phyloP scores from a whole-genome alignment of 2,888 invertebrate species.

The Chamaedrilus cognettii region DNA sequence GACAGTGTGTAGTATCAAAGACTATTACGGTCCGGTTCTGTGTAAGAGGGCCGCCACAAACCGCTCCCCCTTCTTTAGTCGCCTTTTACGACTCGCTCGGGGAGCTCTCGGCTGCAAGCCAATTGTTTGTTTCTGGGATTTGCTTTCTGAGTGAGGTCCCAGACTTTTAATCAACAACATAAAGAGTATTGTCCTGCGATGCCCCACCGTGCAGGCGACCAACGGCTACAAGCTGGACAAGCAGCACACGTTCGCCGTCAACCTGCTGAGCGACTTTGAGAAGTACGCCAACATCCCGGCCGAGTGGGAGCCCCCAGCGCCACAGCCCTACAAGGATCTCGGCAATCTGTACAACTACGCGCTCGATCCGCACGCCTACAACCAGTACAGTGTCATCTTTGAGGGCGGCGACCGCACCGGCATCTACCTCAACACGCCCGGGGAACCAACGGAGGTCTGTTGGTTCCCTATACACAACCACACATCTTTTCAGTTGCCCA shows the following conservation, averaged over 20 bases:
- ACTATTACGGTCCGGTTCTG: too few relatives aligned
- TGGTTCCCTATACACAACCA: too few relatives aligned
- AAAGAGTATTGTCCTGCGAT: constrained; percentile 87
- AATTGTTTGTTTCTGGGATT: too few relatives aligned
- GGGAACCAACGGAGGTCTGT: constrained; percentile 72
- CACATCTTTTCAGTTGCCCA: too few relatives aligned
- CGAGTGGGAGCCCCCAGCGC: constrained; percentile 89
- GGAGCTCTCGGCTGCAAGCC: too few relatives aligned
- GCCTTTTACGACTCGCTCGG: too few relatives aligned
- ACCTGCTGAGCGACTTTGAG: constrained; percentile 92
- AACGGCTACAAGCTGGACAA: constrained; percentile 96
- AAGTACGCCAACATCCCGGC: constrained; percentile 71
- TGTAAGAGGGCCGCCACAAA: too few relatives aligned
- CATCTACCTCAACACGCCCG: constrained; percentile 86
- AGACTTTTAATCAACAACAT: too few relatives aligned
- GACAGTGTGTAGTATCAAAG: too few relatives aligned
- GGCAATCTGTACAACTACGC: constrained; percentile 90
- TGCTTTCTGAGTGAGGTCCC: too few relatives aligned
- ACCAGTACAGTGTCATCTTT: constrained; percentile 89
- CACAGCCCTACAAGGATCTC: constrained; percentile 84
- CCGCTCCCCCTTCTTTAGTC: too few relatives aligned
- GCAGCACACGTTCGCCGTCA: constrained; percentile 90
- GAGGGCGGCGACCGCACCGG: constrained; percentile 79
- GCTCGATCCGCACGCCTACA: constrained; percentile 91
- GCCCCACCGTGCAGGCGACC: too few relatives aligned